Conservation (phyloP, 2,797 vertebrate genomes). For the Darevskia nairensis region DNA sequence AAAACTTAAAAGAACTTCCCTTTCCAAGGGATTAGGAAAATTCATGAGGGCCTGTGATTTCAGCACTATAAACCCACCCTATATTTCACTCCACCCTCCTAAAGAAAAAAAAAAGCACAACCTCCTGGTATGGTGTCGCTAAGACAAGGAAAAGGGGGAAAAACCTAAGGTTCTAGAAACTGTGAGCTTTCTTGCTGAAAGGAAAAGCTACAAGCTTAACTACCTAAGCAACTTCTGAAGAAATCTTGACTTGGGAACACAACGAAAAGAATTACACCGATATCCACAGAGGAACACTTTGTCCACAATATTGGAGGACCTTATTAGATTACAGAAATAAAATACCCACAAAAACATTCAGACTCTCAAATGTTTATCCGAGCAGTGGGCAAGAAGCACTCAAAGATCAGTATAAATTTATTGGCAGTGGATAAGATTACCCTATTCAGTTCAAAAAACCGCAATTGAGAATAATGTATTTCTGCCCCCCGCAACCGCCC, state of each 20-base stretch:
- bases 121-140: rapidly evolving
- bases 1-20: constrained; percentile 12
- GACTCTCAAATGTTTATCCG: background rate
- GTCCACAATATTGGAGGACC: constrained; percentile 8
- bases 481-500: constrained; percentile 40
- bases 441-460: constrained; percentile 41
- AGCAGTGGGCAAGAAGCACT: background rate
- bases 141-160: background rate
- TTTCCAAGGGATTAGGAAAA: constrained; percentile 49
- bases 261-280: constrained; percentile 38
- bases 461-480: constrained; percentile 53
- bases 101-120: constrained; percentile 14
- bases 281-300: constrained; percentile 40
- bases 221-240: background rate
- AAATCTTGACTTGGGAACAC: constrained; percentile 43
- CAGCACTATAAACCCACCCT: constrained; percentile 29
- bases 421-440: background rate
- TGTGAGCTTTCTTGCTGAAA: constrained; percentile 15
- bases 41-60: constrained; percentile 41
- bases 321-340: constrained; percentile 4
- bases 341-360: constrained; percentile 25
- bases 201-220: constrained; percentile 30
- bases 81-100: background rate
- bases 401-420: background rate
- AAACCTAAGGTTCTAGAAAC: background rate